These are phyloP conservation scores for Rhabdophis nuchalis DNA, from an alignment of 2,797 vertebrate species.

Conservation along the genomic window DNA sequence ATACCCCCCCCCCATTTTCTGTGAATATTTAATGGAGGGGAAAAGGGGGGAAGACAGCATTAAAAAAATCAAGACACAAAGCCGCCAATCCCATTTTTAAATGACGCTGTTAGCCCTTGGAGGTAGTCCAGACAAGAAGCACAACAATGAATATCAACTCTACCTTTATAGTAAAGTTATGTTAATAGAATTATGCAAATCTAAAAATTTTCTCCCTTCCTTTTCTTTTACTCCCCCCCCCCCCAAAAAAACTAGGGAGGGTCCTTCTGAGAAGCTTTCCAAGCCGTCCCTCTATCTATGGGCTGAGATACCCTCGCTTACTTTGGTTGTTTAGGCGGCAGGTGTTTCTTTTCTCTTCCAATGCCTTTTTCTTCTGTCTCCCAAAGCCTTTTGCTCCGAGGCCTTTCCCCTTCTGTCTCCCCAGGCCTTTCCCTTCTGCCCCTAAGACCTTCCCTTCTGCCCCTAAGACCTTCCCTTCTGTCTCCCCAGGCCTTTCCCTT, in stretches of 20 bases:
- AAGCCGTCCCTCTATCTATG: not conserved
- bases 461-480: no score
- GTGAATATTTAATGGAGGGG: not conserved
- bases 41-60: no score
- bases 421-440: no score
- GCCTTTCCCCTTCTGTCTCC: no score
- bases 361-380: no score
- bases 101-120: not conserved
- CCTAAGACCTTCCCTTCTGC: no score
- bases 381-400: no score
- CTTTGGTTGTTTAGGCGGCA: not conserved
- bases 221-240: not conserved
- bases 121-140: not conserved
- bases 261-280: not conserved
- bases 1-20: not conserved
- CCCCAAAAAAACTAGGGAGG: not conserved
- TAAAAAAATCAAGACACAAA: not conserved
- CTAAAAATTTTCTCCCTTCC: not conserved
- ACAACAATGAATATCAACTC: not conserved
- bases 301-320: not conserved
- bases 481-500: not conserved
- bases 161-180: not conserved
- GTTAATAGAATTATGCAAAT: not conserved
- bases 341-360: not conserved
- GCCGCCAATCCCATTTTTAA: not conserved